Evolutionary conservation across 2,797 vertebrate species (phyloP).

Genomic region (Amblyopsis hoosieri): DNA sequence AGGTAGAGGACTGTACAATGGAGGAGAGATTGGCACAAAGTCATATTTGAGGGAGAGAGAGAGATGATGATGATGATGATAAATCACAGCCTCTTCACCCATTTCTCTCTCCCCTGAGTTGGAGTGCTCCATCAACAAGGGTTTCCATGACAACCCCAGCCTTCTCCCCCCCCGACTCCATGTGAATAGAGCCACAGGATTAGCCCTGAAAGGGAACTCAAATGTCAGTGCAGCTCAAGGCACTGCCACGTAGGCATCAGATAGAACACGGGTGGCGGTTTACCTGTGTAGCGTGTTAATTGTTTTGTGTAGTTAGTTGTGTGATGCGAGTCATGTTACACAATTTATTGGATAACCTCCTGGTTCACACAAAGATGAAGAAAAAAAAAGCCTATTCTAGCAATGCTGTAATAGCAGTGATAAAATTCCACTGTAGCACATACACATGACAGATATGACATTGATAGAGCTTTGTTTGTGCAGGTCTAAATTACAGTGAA

Average conservation of each 20-base stretch:
- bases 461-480: too few relatives aligned
- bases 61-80: slow-evolving; percentile 53
- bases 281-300: slow-evolving; percentile 33
- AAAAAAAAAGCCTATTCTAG: slow-evolving; percentile 10
- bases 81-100: slow-evolving; percentile 48
- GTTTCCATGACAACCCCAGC: slow-evolving; percentile 75
- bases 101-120: slow-evolving; percentile 53
- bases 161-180: slow-evolving; percentile 73
- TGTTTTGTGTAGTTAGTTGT: slow-evolving; percentile 17
- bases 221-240: slow-evolving; percentile 74
- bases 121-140: slow-evolving; percentile 67
- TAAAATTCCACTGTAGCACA: background rate
- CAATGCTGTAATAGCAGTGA: background rate
- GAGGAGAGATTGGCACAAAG: background rate
- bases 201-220: slow-evolving; percentile 74
- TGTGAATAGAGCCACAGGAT: slow-evolving; percentile 74
- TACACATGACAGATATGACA: too few relatives aligned
- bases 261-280: slow-evolving; percentile 36
- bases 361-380: slow-evolving; percentile 1
- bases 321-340: background rate
- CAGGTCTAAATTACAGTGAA: too few relatives aligned
- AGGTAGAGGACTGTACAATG: background rate
- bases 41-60: background rate
- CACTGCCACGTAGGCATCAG: slow-evolving; percentile 69
- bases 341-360: slow-evolving; percentile 1